Evolutionary conservation across 2,113 vertebrate genomes (phyloP).

Genomic region (Anarrhichthys ocellatus): DNA sequence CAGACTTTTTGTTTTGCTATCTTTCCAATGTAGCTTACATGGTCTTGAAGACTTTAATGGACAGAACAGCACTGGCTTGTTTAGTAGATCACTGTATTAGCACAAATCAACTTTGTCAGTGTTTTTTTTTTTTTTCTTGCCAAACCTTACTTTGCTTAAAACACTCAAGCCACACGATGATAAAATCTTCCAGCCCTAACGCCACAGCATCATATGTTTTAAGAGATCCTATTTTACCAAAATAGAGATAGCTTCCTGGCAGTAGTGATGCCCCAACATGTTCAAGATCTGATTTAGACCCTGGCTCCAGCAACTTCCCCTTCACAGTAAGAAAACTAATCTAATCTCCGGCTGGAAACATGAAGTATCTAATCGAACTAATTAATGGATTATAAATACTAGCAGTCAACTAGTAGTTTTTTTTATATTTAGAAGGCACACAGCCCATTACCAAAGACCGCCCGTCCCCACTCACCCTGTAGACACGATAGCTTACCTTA

Average conservation of each 20-base stretch:
- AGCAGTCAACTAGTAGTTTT: not conserved
- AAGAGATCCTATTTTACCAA: not conserved
- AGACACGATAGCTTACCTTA: conserved; percentile 95
- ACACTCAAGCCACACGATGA: not conserved
- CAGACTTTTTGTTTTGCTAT: not conserved
- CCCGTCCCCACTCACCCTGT: conserved; percentile 84
- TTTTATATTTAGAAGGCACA: not conserved
- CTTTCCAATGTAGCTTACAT: not conserved
- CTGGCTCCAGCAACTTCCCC: not conserved
- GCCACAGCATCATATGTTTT: not conserved
- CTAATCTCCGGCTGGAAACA: not conserved
- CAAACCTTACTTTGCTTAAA: not conserved
- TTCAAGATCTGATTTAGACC: not conserved
- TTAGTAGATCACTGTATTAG: not conserved
- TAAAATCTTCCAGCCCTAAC: not conserved
- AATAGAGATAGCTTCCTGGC: not conserved
- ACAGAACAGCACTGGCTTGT: not conserved
- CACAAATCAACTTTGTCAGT: not conserved
- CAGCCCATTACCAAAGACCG: conserved; percentile 44
- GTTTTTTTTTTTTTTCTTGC: not conserved
- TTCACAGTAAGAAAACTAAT: not conserved
- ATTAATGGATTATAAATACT: not conserved
- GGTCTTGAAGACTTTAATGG: not conserved
- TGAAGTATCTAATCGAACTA: not conserved
- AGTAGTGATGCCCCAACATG: not conserved